Evolutionary conservation across 2,113 vertebrate genomes (phyloP).

Genomic region (Pomatorhinus ruficollis): DNA sequence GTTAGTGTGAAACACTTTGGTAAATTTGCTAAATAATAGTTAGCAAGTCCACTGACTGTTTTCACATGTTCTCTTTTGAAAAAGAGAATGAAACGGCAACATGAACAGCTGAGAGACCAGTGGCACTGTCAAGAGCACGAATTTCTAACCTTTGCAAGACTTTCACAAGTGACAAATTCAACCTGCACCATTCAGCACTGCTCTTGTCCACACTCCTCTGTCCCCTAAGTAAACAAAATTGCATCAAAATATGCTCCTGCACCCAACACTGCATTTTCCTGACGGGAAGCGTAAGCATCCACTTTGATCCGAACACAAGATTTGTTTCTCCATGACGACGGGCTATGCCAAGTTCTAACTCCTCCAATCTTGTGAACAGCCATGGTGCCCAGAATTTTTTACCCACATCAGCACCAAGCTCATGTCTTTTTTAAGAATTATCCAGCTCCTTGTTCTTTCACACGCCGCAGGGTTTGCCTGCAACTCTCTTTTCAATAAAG

Average conservation of each 20-base stretch:
- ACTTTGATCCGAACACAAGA: neutral
- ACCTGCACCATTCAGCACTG: neutral
- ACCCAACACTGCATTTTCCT: neutral
- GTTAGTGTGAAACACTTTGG: neutral
- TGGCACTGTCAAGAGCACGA: neutral
- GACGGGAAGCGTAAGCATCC: neutral
- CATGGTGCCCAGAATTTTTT: neutral
- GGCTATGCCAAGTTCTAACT: neutral
- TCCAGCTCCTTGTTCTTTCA: neutral
- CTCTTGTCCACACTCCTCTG: neutral
- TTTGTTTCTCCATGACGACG: conserved; percentile 4
- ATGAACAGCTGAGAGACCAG: neutral
- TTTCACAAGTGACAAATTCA: accelerated
- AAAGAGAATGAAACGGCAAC: neutral
- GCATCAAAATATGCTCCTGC: neutral
- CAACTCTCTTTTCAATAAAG: neutral
- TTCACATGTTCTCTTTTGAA: neutral
- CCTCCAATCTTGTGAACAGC: neutral
- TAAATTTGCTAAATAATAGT: neutral
- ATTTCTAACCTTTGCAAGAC: neutral
- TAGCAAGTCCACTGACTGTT: neutral
- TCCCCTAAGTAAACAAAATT: neutral
- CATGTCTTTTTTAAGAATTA: neutral
- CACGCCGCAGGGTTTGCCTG: neutral
- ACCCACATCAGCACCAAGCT: neutral